These are phyloP conservation scores for Lophotriccus pileatus DNA, from an alignment of 2,797 vertebrate genomes.

Conservation along the genomic window DNA sequence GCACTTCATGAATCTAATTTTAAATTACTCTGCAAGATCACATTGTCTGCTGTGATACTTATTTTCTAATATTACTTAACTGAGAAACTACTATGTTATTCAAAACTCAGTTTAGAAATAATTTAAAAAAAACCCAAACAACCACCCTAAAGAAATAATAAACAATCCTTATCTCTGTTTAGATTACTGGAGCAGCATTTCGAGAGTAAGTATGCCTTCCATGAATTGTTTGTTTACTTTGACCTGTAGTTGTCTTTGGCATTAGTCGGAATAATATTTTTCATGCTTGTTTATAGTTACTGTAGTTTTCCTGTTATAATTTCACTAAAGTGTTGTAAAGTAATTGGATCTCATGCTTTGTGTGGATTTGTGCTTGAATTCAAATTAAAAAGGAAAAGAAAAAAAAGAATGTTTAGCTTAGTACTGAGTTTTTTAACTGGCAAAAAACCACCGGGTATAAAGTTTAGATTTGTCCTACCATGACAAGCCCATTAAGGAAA, in stretches of 20 bases:
- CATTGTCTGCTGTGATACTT: not conserved
- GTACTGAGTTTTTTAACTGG: not conserved
- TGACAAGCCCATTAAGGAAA: not conserved
- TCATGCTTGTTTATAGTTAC: not conserved
- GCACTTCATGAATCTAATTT: not conserved
- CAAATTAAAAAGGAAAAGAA: not conserved
- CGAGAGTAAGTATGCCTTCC: not conserved
- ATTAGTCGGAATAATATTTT: not conserved
- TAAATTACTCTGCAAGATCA: not conserved
- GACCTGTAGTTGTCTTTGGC: not conserved
- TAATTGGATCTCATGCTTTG: not conserved
- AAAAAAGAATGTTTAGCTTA: not conserved
- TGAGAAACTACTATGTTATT: not conserved
- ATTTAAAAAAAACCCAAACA: no score
- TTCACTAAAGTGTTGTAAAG: not conserved
- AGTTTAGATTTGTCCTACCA: not conserved
- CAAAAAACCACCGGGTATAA: not conserved
- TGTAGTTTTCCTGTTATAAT: not conserved
- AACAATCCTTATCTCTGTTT: not conserved
- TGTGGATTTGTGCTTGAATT: not conserved
- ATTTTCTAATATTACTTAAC: not conserved
- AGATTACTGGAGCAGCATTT: not conserved
- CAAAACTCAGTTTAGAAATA: not conserved
- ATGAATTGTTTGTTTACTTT: not conserved
- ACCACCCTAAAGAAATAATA: not conserved